A percentile compares a stretch with the other conserved stretches of the same genome.
Evolutionary conservation across 2,113 vertebrate genomes (phyloP).

Genomic region (Tachycineta bicolor): DNA sequence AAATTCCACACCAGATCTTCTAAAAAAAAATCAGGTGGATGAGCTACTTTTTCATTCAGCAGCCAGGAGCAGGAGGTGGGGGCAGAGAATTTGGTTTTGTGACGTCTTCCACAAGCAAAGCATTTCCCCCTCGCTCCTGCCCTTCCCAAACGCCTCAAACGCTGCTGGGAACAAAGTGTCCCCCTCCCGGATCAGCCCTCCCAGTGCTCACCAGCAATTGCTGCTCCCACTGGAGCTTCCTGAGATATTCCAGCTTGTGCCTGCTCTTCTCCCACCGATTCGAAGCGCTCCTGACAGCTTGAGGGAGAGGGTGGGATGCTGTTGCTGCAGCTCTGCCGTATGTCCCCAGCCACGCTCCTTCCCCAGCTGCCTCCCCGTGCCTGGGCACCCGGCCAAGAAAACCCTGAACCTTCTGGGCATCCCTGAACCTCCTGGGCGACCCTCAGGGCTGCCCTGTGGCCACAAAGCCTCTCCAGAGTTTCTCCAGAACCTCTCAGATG

Average conservation of each 20-base stretch:
- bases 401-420: no score
- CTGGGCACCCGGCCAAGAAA: background rate
- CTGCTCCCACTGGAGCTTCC: background rate
- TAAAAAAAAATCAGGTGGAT: background rate
- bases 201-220: background rate
- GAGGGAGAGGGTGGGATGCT: conserved; percentile 1
- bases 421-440: background rate
- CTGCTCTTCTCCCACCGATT: background rate
- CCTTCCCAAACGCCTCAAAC: background rate
- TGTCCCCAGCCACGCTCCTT: background rate
- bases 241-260: background rate
- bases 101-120: background rate
- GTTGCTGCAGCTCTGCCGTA: background rate
- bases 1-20: background rate
- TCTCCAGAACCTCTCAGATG: background rate
- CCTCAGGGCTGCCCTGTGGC: background rate
- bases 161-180: background rate
- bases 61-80: background rate
- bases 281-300: background rate
- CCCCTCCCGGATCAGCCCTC: background rate
- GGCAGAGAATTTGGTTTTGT: background rate
- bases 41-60: background rate
- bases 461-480: background rate
- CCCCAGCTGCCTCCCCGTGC: background rate
- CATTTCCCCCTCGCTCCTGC: background rate